These are phyloP conservation scores for Eledona agricola DNA, from an alignment of 2,888 invertebrate genomes.

Conservation along the genomic window DNA sequence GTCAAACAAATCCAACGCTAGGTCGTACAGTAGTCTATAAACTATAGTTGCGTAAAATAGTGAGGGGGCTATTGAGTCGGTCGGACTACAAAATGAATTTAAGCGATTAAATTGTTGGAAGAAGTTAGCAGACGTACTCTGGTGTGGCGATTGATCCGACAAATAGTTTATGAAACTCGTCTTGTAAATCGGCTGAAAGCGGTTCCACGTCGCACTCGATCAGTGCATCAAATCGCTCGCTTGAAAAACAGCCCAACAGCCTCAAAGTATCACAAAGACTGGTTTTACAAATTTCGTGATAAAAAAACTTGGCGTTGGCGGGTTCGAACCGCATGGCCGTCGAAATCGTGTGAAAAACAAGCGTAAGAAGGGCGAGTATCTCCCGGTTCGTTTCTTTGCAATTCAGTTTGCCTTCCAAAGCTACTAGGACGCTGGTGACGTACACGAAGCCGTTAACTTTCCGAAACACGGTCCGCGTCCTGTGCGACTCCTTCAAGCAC, in stretches of 20 bases:
- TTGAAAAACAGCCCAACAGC: slow-evolving; percentile 86
- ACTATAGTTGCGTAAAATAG: slow-evolving; percentile 86
- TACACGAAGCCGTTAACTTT: slow-evolving; percentile 99
- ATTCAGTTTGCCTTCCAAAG: slow-evolving; percentile 84
- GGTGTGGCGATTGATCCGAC: slow-evolving; percentile 79
- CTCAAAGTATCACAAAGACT: slow-evolving; percentile 93
- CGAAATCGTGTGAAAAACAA: slow-evolving; percentile 93
- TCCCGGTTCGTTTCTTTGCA: slow-evolving; percentile 65
- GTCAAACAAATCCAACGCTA: slow-evolving; percentile 95
- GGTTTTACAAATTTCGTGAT: slow-evolving; percentile 95
- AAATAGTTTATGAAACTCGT: slow-evolving; percentile 76
- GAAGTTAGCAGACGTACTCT: no score
- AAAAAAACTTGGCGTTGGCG: slow-evolving; percentile 98
- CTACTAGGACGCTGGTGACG: slow-evolving; percentile 93
- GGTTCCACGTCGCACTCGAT: slow-evolving; percentile 52
- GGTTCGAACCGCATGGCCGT: slow-evolving; percentile 99
- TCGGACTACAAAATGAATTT: slow-evolving; percentile 72
- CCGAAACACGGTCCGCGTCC: slow-evolving; percentile 94
- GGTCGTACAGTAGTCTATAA: slow-evolving; percentile 90
- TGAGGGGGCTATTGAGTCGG: slow-evolving; percentile 77
- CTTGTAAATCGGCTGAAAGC: slow-evolving; percentile 54
- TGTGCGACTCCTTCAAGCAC: slow-evolving; percentile 94
- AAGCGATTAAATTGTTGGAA: no score
- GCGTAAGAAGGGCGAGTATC: slow-evolving; percentile 80
- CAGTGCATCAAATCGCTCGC: slow-evolving; percentile 53